A percentile compares a stretch with the other conserved stretches of the same genome.
Evolutionary conservation across 2,113 vertebrate species (phyloP).

Genomic region (Oxyruncus cristatus): DNA sequence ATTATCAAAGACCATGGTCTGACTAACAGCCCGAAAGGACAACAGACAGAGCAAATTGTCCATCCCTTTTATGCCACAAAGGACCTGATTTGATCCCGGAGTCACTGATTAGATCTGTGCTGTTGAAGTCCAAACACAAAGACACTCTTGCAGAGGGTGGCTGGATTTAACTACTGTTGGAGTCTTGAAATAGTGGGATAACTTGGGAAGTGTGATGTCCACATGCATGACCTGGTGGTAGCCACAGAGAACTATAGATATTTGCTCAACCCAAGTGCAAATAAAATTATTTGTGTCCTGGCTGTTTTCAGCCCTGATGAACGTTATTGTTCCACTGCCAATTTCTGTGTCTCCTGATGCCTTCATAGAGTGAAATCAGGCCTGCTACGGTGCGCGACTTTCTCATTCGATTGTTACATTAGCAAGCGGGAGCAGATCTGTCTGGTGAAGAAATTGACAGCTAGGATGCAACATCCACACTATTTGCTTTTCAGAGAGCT

Average conservation of each 20-base stretch:
- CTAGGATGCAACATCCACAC: not conserved
- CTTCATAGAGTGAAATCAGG: not conserved
- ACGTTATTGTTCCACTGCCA: not conserved
- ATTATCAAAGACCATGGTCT: not conserved
- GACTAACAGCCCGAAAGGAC: not conserved
- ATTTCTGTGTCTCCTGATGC: not conserved
- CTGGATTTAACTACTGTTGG: not conserved
- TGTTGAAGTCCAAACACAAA: not conserved
- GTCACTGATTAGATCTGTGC: not conserved
- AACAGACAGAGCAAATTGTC: not conserved
- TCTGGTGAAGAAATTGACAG: not conserved
- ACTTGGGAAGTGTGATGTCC: not conserved
- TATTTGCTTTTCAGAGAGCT: slow-evolving; percentile 18
- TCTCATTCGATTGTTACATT: not conserved
- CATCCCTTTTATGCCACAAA: not conserved
- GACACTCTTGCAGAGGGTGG: not conserved
- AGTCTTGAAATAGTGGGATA: not conserved
- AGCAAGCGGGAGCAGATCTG: not conserved
- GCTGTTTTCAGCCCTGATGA: not conserved
- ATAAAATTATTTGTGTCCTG: not conserved
- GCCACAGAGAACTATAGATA: not conserved
- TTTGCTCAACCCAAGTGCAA: not conserved
- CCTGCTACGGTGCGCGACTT: not conserved
- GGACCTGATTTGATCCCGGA: not conserved
- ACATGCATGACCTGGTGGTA: not conserved